Conservation (phyloP, 2,113 vertebrate genomes). For the Brevimyrus niger region DNA sequence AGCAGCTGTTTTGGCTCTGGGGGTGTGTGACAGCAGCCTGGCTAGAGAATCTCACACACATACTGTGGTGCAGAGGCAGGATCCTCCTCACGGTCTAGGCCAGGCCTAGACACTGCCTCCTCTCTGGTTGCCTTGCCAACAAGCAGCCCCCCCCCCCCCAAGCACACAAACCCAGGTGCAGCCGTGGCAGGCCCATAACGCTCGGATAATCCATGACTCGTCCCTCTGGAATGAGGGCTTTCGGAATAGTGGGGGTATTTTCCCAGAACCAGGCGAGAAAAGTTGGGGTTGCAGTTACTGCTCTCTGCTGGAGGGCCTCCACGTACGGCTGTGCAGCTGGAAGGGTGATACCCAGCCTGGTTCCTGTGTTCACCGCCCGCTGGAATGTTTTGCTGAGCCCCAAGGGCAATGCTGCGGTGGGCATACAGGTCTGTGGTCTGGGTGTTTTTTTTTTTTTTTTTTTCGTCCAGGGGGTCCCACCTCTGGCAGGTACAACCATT, state of each 20-base stretch:
- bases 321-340: not conserved
- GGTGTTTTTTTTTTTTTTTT: not conserved
- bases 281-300: slow-evolving; percentile 30
- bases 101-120: not conserved
- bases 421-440: not conserved
- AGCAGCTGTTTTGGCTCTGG: not conserved
- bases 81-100: not conserved
- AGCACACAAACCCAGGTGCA: slow-evolving; percentile 18
- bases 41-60: not conserved
- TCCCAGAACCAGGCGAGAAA: slow-evolving; percentile 38
- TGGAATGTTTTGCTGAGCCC: not conserved
- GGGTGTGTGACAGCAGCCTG: not conserved
- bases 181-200: slow-evolving; percentile 38
- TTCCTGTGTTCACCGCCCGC: not conserved
- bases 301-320: slow-evolving; percentile 37
- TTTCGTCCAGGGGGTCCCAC: not conserved
- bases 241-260: slow-evolving; percentile 37
- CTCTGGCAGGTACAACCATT: not conserved
- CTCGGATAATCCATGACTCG: slow-evolving; percentile 51
- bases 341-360: not conserved
- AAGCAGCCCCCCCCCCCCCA: not conserved
- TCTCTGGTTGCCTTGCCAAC: slow-evolving; percentile 17
- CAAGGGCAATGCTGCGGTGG: not conserved
- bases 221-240: slow-evolving; percentile 48
- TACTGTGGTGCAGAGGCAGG: too few relatives aligned